Evolutionary conservation across 1,140 invertebrate genomes (phyloP), one percentile per base, ranked within the genome.

Genomic region (Nephila pilipes): DNA sequence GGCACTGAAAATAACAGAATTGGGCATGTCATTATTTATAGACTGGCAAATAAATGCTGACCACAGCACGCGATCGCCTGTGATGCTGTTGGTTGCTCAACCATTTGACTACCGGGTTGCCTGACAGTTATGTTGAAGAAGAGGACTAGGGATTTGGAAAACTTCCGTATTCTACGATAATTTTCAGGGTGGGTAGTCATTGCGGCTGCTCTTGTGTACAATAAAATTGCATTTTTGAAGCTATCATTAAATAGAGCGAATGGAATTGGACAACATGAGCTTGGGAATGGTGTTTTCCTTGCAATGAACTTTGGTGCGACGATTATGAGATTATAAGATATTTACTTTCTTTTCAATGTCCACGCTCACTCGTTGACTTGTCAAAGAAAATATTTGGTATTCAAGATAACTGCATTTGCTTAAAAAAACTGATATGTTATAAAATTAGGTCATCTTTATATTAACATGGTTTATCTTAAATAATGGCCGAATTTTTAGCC

Each of bases 1-100:
- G 69, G 69, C 80, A 83, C 38, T 55, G 54, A 83, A 83, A 83
- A 83, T 83, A 83, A 83, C 80, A 83, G 80, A 83, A 80, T 46
- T n/a, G 36, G 32, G 36, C 20, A 29, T 20, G 8, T 2, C n/a
- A 55, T 83, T 83, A 83, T 83, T 83, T 83, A 83, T 83, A 83
- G 80, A 83, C 54, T 55, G 80, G 8, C n/a, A 83, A 54, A 83
- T 83, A 83, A 83, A 55, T 16, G 80, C 54, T 83, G 80, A 55
- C 54, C 80, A 83, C 8, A 54, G 22, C 80, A 83, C 80, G 80
- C 80, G 80, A 83, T 83, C 54, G 80, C 80, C 38, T n/a, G 22
- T 83, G 80, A 54, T 83, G 80, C 38, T 14, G 80, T 83, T 83
- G 80, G 80, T 83, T 55, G 80, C 80, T 83, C 80, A 83, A 83